Evolutionary conservation across 2,113 vertebrate species (phyloP), one percentile per base, ranked within the genome.

Genomic region (Caloenas nicobarica): DNA sequence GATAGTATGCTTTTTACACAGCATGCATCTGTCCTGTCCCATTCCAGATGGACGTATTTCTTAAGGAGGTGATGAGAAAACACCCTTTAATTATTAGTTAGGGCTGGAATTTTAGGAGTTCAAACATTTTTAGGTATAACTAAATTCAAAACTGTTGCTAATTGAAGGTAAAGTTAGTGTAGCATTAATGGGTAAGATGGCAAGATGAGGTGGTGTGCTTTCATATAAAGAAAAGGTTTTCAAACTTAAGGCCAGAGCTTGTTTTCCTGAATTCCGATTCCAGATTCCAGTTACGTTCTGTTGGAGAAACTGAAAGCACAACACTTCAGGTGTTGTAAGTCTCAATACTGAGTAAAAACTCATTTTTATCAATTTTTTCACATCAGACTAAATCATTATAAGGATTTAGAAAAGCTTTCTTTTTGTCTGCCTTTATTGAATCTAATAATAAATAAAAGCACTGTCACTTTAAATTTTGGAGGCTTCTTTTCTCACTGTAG

Each of bases 391-490:
- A 86, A 48, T 76, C 8, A 8, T 50, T 71, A 12, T 18, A 61
- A 65, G 53, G 48, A 51, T 95, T 50, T 81, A 23, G 13, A 23
- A 86, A 51, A 64, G 1, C 4, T 78, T 93, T 77, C 7, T 65
- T 64, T 84, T 78, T 4, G 3, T 61, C 40, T 89, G n/a, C 21
- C 53, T 68, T 91, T 68, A 78, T 3, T 76, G 50, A 86, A 25
- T 58, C 25, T 33, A 62, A 15, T 70, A 80, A 85, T 40, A 94
- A 88, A 80, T 58, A 65, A 64, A 89, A 85, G 86, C 40, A 81
- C 88, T 96, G 76, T 57, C 88, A 53, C 94, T 96, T 97, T 95
- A 96, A 91, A 96, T 93, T 94, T 83, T 84, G 62, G 33, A 94
- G 70, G 38, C 69, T 87, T 86, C 54, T 89, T 57, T 76, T 92